Conservation (phyloP, 1,140 invertebrate species). For the Amyelois transitella region DNA sequence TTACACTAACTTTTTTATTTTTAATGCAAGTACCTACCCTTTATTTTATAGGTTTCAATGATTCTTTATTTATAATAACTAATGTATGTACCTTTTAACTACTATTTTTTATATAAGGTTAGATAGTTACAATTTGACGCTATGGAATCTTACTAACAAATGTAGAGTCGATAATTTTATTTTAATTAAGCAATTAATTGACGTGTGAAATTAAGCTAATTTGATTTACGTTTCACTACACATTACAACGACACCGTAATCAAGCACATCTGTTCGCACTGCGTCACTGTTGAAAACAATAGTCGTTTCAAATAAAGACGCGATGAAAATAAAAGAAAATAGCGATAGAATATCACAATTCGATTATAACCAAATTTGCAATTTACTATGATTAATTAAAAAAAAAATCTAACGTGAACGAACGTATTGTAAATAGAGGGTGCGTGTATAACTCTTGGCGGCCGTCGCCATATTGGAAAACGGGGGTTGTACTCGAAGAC, state of each 20-base stretch:
- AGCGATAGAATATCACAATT: not conserved
- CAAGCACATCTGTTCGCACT: slow-evolving; percentile 52
- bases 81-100: not conserved
- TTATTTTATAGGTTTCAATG: no score
- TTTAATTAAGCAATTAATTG: not conserved
- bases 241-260: slow-evolving; percentile 15
- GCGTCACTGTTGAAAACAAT: slow-evolving; percentile 26
- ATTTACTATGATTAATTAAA: not conserved
- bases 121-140: no score
- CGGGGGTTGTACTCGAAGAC: slow-evolving; percentile 40
- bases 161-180: no score
- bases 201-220: slow-evolving; percentile 7
- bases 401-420: slow-evolving; percentile 3
- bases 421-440: slow-evolving; percentile 35
- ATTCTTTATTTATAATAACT: no score
- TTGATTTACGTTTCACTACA: slow-evolving; percentile 1
- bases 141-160: no score
- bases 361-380: not conserved
- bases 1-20: not conserved
- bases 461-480: slow-evolving; percentile 60
- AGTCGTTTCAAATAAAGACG: not conserved
- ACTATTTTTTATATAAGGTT: no score
- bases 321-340: not conserved
- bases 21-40: no score
- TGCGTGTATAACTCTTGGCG: slow-evolving; percentile 63